These are phyloP conservation scores for Stomatorhinus ivindoensis DNA, from an alignment of 2,113 vertebrate genomes.

Conservation along the genomic window DNA sequence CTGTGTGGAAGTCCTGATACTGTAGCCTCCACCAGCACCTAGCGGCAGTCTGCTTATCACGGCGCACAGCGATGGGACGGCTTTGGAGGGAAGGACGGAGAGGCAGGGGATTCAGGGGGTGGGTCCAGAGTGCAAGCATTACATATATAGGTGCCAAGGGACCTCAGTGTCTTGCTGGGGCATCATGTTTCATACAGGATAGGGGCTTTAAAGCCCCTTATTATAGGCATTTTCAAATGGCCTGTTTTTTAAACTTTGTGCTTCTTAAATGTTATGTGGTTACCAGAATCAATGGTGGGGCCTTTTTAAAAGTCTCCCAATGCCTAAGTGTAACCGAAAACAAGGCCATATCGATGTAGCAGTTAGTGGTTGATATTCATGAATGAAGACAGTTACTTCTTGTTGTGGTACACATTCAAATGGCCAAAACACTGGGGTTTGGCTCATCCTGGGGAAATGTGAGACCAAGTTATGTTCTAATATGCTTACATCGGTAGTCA, in stretches of 20 bases:
- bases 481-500: not conserved
- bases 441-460: not conserved
- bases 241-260: not conserved
- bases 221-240: not conserved
- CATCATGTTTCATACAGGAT: conserved; percentile 4
- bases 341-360: not conserved
- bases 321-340: not conserved
- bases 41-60: not conserved
- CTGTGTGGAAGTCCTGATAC: not conserved
- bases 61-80: not conserved
- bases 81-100: conserved; percentile 27
- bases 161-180: not conserved
- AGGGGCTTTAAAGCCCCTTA: not conserved
- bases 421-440: not conserved
- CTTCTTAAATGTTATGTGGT: not conserved
- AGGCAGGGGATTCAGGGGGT: conserved; percentile 12
- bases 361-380: not conserved
- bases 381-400: not conserved
- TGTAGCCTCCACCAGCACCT: not conserved
- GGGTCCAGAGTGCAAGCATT: conserved; percentile 11
- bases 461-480: not conserved
- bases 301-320: not conserved
- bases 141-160: conserved; percentile 12
- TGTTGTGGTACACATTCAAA: not conserved
- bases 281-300: not conserved